Evolutionary conservation across 2,797 vertebrate species (phyloP), one percentile per base, ranked within the genome.

Genomic region (Selene dorsalis): DNA sequence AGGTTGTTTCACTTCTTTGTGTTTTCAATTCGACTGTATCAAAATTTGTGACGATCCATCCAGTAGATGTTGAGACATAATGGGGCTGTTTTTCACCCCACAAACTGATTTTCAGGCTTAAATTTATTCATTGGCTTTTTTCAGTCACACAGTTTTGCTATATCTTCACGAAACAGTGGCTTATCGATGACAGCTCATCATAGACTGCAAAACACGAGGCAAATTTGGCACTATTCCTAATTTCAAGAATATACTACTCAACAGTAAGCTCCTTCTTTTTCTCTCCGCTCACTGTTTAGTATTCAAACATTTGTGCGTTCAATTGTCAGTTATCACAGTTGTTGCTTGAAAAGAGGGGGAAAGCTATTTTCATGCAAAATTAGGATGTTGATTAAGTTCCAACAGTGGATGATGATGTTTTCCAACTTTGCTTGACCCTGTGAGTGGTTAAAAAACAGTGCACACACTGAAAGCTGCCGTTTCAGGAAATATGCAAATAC

Each of bases 281-380:
- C n/a, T 4, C n/a, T 11, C 6, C 22, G 18, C 28, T 45, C 30
- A 20, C 65, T 47, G 32, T 57, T 60, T 35, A 55, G 26, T 16
- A 70, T 61, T 77, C 57, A 75, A 35, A 75, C 63, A 68, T 80
- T 80, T 64, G 45, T 67, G 52, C 22, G 26, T 71, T 63, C 14
- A 57, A 45, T 61, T 61, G 6, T 39, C 73, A 50, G 50, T 71
- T 77, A 68, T 83, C 68, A 79, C 48, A 65, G 56, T 73, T 60
- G 58, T 55, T 82, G 52, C 39, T 41, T 48, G 59, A 60, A 82
- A 82, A 72, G 59, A 60, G 73, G 83, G 73, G 58, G 45, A 75
- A 82, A 65, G 67, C 61, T 48, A 64, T 84, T 87, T 84, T 75
- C 75, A 80, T 60, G 71, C 67, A 59, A 48, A 76, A 75, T 85